These are phyloP conservation scores for Euthynnus affinis DNA, from an alignment of 2,797 vertebrate species.

Conservation along the genomic window DNA sequence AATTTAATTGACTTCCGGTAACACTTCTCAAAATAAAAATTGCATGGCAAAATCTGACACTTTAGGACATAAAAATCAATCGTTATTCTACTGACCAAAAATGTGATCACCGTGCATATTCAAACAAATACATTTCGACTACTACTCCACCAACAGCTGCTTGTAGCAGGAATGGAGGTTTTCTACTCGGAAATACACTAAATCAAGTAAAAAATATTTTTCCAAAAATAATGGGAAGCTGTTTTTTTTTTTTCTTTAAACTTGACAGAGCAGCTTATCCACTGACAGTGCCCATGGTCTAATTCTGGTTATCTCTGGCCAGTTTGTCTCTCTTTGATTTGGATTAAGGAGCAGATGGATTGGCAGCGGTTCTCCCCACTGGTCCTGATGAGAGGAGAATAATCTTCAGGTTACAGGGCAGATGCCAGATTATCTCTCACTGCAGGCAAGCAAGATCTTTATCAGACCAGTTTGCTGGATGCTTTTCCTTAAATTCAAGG, in stretches of 20 bases:
- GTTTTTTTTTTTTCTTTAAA: not conserved
- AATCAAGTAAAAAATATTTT: not conserved
- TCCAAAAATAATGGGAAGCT: not conserved
- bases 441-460: slow-evolving; percentile 53
- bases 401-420: slow-evolving; percentile 81
- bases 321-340: slow-evolving; percentile 44
- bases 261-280: slow-evolving; percentile 39
- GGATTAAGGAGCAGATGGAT: slow-evolving; percentile 78
- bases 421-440: slow-evolving; percentile 74
- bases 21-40: slow-evolving; percentile 64
- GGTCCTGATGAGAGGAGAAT: slow-evolving; percentile 75
- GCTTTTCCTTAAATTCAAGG: slow-evolving; percentile 13
- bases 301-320: slow-evolving; percentile 24
- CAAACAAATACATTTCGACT: not conserved
- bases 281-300: slow-evolving; percentile 24
- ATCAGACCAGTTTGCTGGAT: slow-evolving; percentile 47
- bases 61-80: not conserved
- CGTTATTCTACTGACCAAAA: fast-evolving
- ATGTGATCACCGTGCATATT: not conserved
- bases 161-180: not conserved
- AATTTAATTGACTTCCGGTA: slow-evolving; percentile 27
- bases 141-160: not conserved
- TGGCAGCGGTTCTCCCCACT: slow-evolving; percentile 61
- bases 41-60: not conserved
- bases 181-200: not conserved